Base-by-base conservation (phyloP, 2,797 vertebrate genomes). In the Siniperca undulata region DNA sequence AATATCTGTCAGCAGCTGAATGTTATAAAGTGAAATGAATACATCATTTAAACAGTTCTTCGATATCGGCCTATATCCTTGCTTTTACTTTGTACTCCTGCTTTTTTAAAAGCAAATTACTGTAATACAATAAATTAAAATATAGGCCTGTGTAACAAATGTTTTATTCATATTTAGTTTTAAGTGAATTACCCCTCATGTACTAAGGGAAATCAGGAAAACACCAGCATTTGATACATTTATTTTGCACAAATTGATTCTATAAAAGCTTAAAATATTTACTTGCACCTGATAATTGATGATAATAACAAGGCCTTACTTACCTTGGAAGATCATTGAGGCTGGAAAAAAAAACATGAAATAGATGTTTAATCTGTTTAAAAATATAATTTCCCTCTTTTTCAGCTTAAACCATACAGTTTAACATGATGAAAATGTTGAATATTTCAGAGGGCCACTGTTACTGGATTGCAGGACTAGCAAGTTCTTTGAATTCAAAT, bases 1-100 rank as follows among this genome's bases (percentile, higher is more conserved):
- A 81, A 79, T 79, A 75, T 61, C 9, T 27, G 10, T 40, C 53
- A 59, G 42, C 27, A 40, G 48, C 17, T 55, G 5, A 68, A 67
- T 56, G 11, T 16, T 38, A 27, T 4, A 60, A 50, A 68, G 36
- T 65, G 0, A 79, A 55, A 52, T 53, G 0, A 77, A 77, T 50
- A 17, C 3, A 12, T 52, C 14, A 20, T 78, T 59, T 42, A 40
- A 52, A 42, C 4, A 13, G 8, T 20, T 53, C 5, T 53, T 53
- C 66, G 20, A 56, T 56, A 36, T 55, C 27, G 42, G 34, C 30
- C 40, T 61, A 14, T 69, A 13, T 46, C 14, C 12, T 6, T 52
- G 30, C 62, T 44, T 65, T 50, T 61, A 30, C 12, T 14, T 55
- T 38, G 5, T 59, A 27, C 19, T 30, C 11, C 4, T 22, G 4